Conservation (phyloP, 2,797 vertebrate species). For the Rhinophrynus dorsalis region DNA sequence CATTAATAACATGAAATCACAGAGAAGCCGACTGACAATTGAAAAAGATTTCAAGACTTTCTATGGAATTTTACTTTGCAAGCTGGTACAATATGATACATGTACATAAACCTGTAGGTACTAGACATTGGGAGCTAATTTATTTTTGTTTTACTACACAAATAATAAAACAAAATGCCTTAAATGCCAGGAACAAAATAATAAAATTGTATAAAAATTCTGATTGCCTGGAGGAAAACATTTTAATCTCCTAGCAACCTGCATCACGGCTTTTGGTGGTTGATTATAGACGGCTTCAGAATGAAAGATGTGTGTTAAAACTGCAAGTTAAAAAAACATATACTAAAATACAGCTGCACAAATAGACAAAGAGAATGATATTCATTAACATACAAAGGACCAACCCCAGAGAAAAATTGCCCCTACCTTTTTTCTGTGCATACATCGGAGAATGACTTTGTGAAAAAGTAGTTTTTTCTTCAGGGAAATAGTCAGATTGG, state of each 20-base stretch:
- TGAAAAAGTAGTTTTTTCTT: constrained; percentile 84
- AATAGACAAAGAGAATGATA: not conserved
- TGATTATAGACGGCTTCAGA: constrained; percentile 61
- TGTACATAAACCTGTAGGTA: no score
- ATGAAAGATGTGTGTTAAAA: constrained; percentile 56
- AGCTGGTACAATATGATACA: no score
- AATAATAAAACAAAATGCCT: constrained; percentile 28
- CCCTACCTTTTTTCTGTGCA: constrained; percentile 89
- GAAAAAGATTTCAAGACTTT: constrained; percentile 40
- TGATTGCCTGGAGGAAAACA: constrained; percentile 44
- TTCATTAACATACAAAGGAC: constrained; percentile 46
- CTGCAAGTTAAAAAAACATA: constrained; percentile 60
- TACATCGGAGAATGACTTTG: constrained; percentile 87
- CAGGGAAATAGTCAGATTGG: constrained; percentile 85
- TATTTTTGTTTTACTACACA: no score
- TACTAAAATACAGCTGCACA: not conserved
- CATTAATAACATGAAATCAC: no score
- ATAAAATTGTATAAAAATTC: constrained; percentile 59
- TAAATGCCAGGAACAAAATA: no score
- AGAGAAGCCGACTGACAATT: constrained; percentile 16
- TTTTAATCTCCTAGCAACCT: constrained; percentile 69
- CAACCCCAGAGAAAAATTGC: constrained; percentile 57
- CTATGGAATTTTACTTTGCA: no score
- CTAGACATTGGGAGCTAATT: no score
- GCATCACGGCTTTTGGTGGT: constrained; percentile 61